Evolutionary conservation across 2,888 invertebrate species (phyloP).

Genomic region (Invenusta paracnida): DNA sequence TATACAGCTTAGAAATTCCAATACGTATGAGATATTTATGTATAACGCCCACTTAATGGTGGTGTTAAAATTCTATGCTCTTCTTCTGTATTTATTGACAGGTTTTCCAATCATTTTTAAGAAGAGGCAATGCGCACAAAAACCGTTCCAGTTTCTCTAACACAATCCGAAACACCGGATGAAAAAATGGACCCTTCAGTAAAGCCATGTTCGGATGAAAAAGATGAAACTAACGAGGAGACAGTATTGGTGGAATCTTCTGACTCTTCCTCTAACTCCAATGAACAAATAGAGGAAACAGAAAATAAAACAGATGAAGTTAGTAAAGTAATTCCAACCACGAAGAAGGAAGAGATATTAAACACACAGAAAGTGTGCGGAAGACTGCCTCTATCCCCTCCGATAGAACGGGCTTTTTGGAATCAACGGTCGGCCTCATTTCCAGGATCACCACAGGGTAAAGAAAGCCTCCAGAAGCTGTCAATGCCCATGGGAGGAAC

Average conservation of each 20-base stretch:
- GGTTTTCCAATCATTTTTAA: not conserved
- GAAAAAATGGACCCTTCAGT: not conserved
- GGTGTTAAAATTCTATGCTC: not conserved
- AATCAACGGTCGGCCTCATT: not conserved
- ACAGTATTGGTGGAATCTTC: not conserved
- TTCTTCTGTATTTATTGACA: constrained; percentile 4
- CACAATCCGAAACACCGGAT: not conserved
- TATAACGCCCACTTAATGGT: constrained; percentile 8
- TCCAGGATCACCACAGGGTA: not conserved
- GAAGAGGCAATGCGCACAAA: constrained; percentile 34
- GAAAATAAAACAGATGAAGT: no score
- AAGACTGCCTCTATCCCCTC: not conserved
- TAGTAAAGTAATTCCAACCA: not conserved
- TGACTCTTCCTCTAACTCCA: not conserved
- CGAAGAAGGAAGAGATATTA: not conserved
- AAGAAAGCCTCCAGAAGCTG: not conserved
- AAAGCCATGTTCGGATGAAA: not conserved
- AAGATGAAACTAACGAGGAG: not conserved
- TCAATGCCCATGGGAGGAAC: not conserved
- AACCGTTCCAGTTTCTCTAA: not conserved
- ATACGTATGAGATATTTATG: no score
- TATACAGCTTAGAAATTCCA: no score
- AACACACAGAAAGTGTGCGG: no score
- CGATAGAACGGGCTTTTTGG: not conserved
- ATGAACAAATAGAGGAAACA: no score